phyloP scores from a whole-genome alignment of 2,797 vertebrate species.

The Ibycter americanus region DNA sequence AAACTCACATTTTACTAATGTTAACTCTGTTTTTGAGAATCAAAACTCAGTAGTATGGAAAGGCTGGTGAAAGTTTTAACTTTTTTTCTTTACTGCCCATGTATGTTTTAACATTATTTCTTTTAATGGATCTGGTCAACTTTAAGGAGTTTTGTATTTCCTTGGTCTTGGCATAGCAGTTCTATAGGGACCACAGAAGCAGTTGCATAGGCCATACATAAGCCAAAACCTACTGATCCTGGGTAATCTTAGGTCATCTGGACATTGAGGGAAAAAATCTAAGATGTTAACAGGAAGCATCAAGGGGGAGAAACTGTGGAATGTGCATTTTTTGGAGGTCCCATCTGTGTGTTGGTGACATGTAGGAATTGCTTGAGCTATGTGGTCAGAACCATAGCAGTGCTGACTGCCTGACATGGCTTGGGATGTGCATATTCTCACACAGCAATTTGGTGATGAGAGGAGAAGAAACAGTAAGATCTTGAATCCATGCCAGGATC shows the following conservation, averaged over 20 bases:
- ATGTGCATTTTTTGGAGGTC: not conserved
- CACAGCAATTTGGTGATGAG: not conserved
- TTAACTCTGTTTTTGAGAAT: not conserved
- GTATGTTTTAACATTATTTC: not conserved
- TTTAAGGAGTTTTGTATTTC: not conserved
- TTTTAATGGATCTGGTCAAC: not conserved
- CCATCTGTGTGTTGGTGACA: not conserved
- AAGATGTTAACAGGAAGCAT: not conserved
- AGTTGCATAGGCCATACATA: not conserved
- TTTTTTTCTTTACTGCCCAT: not conserved
- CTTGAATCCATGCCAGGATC: not conserved
- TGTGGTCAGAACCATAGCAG: not conserved
- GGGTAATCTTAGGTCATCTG: not conserved
- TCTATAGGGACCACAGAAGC: not conserved
- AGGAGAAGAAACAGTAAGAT: not conserved
- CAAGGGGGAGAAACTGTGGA: not conserved
- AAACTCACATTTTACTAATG: not conserved
- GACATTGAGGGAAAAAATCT: not conserved
- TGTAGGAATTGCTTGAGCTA: not conserved
- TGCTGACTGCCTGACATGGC: not conserved
- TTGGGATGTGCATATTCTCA: not conserved
- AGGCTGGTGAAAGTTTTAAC: not conserved
- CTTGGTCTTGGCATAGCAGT: not conserved
- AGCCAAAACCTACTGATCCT: not conserved
- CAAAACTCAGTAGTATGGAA: not conserved